These are phyloP conservation scores for Zaprionus kolodkinae DNA, from an alignment of 1,140 invertebrate species.

Conservation along the genomic window DNA sequence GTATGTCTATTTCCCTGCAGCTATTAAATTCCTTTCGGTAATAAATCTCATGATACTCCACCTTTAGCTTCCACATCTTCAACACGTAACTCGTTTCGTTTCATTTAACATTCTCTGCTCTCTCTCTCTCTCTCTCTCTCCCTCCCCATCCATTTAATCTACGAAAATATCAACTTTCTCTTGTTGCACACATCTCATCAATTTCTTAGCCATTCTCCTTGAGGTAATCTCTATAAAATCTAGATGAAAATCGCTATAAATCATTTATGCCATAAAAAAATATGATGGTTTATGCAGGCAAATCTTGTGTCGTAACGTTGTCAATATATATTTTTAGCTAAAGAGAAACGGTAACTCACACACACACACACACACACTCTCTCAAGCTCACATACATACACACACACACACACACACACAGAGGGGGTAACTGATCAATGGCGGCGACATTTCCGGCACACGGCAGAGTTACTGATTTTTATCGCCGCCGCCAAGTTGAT, in stretches of 20 bases:
- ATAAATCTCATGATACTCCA: too few relatives aligned
- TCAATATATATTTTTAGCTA: conserved; percentile 30
- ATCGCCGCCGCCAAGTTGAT: conserved; percentile 52
- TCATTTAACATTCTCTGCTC: too few relatives aligned
- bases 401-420: not conserved
- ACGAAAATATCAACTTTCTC: not conserved
- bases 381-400: too few relatives aligned
- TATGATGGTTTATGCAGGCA: not conserved
- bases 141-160: too few relatives aligned
- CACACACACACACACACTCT: conserved; percentile 4
- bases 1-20: too few relatives aligned
- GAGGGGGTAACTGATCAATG: conserved; percentile 65
- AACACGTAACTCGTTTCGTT: too few relatives aligned
- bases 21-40: too few relatives aligned
- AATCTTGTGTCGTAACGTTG: not conserved
- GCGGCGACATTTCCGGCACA: conserved; percentile 70
- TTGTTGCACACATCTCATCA: not conserved
- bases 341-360: conserved; percentile 13
- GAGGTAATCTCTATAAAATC: not conserved
- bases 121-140: too few relatives aligned
- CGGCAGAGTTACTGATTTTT: conserved; percentile 56
- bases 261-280: not conserved
- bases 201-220: not conserved
- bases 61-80: too few relatives aligned
- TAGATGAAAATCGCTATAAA: not conserved